Evolutionary conservation across 1,140 invertebrate species (phyloP), one percentile per base, ranked within the genome.

Genomic region (Aphelenchoides fujianensis): DNA sequence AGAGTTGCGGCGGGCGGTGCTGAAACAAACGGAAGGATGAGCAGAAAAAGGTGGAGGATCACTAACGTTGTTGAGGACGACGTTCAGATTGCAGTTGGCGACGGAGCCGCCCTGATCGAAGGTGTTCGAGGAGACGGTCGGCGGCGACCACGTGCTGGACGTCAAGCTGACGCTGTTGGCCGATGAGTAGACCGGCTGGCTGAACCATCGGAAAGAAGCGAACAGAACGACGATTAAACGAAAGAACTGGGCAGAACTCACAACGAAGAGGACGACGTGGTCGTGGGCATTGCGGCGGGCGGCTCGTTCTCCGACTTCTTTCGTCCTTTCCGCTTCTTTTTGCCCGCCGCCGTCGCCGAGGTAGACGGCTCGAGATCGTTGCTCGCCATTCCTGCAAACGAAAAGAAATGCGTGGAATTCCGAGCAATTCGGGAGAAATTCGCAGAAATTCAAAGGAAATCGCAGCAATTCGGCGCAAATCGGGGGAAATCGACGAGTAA

Each of bases 191-290:
- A 59, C 5, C 5, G 55, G 55, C 5, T 5, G 55, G 7, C 55
- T 59, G 23, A 59, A 59, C 5, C 28, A 59, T 48, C 41, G 23
- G 23, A 48, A 48, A 12, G 41, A 48, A 48, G n/a, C n/a, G 23
- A 59, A 59, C 7, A 5, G 55, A 59, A 59, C 5, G 55, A 30
- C 5, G 34, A 59, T 59, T 59, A n/a, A n/a, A n/a, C n/a, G n/a
- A n/a, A n/a, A n/a, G n/a, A n/a, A n/a, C n/a, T n/a, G n/a, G n/a
- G n/a, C n/a, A n/a, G n/a, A n/a, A n/a, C n/a, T n/a, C n/a, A n/a
- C n/a, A n/a, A n/a, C n/a, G n/a, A n/a, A n/a, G n/a, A n/a, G n/a
- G n/a, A n/a, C 23, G 55, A 59, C 5, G 7, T 59, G 55, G 7
- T 59, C 55, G 5, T 59, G 12, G 5, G 55, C 41, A 48, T n/a